Conservation (phyloP, 2,888 invertebrate genomes). For the Electrophaes corylata region DNA sequence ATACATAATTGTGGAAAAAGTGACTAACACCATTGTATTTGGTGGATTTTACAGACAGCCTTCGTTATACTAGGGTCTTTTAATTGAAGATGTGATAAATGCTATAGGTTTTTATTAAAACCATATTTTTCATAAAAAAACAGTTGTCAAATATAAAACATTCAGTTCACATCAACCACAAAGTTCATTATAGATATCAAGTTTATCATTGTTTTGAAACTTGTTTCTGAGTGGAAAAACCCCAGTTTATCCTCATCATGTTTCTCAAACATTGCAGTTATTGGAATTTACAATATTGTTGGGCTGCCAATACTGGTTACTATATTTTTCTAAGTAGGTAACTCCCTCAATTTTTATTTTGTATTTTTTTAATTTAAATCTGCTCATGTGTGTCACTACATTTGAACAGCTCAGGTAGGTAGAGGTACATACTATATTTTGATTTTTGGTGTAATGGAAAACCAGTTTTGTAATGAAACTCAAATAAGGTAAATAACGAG, state of each 20-base stretch:
- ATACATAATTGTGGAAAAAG: slow-evolving; percentile 87
- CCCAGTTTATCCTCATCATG: slow-evolving; percentile 12
- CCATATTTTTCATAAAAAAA: not conserved
- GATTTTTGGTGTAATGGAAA: not conserved
- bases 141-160: not conserved
- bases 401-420: not conserved
- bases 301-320: not conserved
- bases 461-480: not conserved
- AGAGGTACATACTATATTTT: not conserved
- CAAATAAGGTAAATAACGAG: not conserved
- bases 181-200: slow-evolving; percentile 6
- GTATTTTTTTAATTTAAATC: not conserved
- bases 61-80: slow-evolving; percentile 53
- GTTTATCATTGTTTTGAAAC: slow-evolving; percentile 24
- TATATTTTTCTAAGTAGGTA: not conserved
- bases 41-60: slow-evolving; percentile 72
- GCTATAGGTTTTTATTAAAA: not conserved
- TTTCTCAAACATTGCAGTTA: slow-evolving; percentile 10
- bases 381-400: not conserved
- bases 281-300: not conserved
- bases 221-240: slow-evolving; percentile 24
- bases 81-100: slow-evolving; percentile 2
- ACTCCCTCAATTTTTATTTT: not conserved
- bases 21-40: slow-evolving; percentile 74
- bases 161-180: slow-evolving; percentile 4